These are phyloP conservation scores for Siphamia tubifer DNA, from an alignment of 2,113 vertebrate species.

Conservation along the genomic window DNA sequence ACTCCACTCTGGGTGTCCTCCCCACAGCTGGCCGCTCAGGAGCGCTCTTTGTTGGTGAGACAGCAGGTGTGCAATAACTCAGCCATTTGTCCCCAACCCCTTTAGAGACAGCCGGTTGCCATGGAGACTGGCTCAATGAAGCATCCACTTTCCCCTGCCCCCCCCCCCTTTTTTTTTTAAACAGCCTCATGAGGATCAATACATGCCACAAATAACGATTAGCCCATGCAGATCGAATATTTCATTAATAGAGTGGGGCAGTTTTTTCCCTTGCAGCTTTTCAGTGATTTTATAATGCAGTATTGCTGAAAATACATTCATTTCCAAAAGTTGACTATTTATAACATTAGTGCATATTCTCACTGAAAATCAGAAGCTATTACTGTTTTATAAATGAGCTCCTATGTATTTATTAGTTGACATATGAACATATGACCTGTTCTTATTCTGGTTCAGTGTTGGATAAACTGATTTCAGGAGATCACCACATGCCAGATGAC, in stretches of 20 bases:
- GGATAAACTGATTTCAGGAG: not conserved
- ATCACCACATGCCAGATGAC: not conserved
- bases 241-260: not conserved
- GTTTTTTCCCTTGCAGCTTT: not conserved
- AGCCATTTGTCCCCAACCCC: constrained; percentile 61
- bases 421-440: not conserved
- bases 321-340: not conserved
- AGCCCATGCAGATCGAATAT: constrained; percentile 14
- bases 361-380: too few species aligned
- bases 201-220: constrained; percentile 48
- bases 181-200: constrained; percentile 43
- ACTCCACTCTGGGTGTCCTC: constrained; percentile 9
- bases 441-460: not conserved
- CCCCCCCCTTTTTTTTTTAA: constrained; percentile 2
- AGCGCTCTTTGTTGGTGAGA: constrained; percentile 60
- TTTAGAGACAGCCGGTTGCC: constrained; percentile 70
- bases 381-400: too few species aligned
- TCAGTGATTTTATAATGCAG: not conserved
- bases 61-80: constrained; percentile 73
- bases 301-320: not conserved
- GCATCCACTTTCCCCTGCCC: constrained; percentile 41
- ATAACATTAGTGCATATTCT: too few species aligned
- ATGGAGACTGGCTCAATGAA: constrained; percentile 74
- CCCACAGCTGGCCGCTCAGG: constrained; percentile 35
- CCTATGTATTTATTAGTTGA: too few species aligned